These are phyloP conservation scores for Coelogynopora nodosa DNA, from an alignment of 2,888 invertebrate species.

Conservation along the genomic window DNA sequence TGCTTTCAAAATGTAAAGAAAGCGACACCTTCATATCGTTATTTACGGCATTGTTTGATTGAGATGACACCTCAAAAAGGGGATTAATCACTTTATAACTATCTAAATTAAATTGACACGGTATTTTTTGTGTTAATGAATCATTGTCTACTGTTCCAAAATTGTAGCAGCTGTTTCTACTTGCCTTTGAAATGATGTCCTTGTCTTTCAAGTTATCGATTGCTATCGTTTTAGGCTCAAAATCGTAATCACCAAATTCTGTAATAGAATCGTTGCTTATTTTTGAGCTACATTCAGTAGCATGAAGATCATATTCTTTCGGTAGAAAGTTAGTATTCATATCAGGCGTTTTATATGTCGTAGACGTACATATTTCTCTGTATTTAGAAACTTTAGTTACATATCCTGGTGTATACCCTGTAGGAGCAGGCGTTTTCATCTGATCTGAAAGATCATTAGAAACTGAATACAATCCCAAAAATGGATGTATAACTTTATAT, in stretches of 20 bases:
- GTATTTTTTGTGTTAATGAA: no score
- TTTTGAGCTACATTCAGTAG: no score
- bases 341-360: background rate
- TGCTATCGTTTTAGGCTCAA: background rate
- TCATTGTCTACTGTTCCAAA: no score
- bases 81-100: background rate
- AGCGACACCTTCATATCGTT: background rate
- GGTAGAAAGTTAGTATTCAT: background rate
- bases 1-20: background rate
- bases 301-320: no score
- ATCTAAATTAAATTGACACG: no score
- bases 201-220: background rate
- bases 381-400: background rate
- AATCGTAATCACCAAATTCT: background rate
- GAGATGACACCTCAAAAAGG: background rate
- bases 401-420: background rate
- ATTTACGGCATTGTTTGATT: background rate
- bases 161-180: background rate
- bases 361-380: background rate
- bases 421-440: background rate
- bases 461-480: background rate
- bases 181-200: background rate
- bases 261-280: background rate
- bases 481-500: background rate
- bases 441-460: background rate